Percentiles rank a stretch among this genome's conserved stretches.
phyloP scores from a whole-genome alignment of 2,797 vertebrate species.

The Aselliscus stoliczkanus region DNA sequence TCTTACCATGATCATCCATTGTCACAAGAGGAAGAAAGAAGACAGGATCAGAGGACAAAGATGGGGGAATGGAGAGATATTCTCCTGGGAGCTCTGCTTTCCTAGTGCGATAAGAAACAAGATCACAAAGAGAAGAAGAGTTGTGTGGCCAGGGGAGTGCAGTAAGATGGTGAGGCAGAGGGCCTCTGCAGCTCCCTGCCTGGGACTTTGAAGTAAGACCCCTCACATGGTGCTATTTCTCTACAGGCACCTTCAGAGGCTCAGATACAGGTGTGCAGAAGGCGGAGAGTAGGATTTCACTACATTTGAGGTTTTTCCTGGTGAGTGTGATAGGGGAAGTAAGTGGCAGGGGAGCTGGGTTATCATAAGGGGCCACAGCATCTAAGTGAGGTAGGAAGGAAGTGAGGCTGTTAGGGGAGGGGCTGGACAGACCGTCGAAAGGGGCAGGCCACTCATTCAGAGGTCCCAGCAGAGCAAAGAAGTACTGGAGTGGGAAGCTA shows the following conservation, averaged over 20 bases:
- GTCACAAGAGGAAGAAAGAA: background rate
- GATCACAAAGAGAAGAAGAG: background rate
- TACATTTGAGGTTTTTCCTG: background rate
- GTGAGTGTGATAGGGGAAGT: background rate
- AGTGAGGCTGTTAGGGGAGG: background rate
- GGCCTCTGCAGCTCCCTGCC: background rate
- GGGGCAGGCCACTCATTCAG: background rate
- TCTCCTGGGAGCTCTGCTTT: background rate
- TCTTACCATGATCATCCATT: no score
- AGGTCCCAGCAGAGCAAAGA: background rate
- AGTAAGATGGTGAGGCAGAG: background rate
- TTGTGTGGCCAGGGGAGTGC: background rate
- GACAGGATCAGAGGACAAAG: background rate
- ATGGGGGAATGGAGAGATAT: background rate
- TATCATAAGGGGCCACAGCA: background rate
- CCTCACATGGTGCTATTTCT: background rate
- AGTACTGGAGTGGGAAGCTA: background rate
- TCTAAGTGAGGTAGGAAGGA: background rate
- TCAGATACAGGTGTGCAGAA: background rate
- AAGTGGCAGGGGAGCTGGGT: background rate
- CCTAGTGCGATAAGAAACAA: background rate
- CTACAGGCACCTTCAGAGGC: background rate
- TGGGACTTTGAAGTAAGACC: background rate
- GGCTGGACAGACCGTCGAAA: background rate
- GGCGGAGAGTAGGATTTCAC: background rate